Base-by-base conservation (phyloP, 2,888 invertebrate species). In the Deilephila porcellus region DNA sequence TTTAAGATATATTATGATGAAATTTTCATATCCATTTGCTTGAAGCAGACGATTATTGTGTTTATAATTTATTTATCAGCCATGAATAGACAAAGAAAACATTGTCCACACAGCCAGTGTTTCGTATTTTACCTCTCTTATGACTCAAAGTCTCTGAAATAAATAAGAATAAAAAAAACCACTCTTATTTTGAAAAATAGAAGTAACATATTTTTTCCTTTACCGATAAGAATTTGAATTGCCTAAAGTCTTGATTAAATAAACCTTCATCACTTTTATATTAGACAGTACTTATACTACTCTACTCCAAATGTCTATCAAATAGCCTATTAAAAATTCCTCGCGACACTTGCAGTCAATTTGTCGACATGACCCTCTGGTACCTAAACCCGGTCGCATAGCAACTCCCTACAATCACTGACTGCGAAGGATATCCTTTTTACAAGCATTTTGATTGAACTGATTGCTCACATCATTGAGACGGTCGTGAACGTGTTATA, bases 361-460 rank as follows among this genome's bases (percentile, higher is more conserved):
- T 20, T 17, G 45, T 63, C 34, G n/a, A 56, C 56, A 56, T 70
- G 25, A 29, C 70, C 53, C 53, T 70, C 29, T 17, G n/a, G 70
- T 29, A 53, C n/a, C 25, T 70, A 75, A 72, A 72, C 75, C 74
- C 76, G 73, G 79, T 81, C 79, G 76, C 88, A 80, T 86, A 82
- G 87, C 88, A 88, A 89, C 89, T 83, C 89, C 89, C 90, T 82
- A 79, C 63, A 74, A 67, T 73, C 75, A 73, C 76, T 73, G 78
- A 29, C 78, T 78, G 75, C 74, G 71, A 76, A 86, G 90, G 90
- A 91, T 86, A 90, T 91, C 91, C 91, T 89, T 82, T 87, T 91
- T 88, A 90, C 83, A 83, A 85, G 83, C 83, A 76, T 87, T 86
- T 81, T 85, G 86, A 88, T 88, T 87, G 85, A 85, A 83, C 80